These are phyloP conservation scores for Cardiocondyla obscurior DNA, from an alignment of 1,140 invertebrate genomes.

Conservation along the genomic window DNA sequence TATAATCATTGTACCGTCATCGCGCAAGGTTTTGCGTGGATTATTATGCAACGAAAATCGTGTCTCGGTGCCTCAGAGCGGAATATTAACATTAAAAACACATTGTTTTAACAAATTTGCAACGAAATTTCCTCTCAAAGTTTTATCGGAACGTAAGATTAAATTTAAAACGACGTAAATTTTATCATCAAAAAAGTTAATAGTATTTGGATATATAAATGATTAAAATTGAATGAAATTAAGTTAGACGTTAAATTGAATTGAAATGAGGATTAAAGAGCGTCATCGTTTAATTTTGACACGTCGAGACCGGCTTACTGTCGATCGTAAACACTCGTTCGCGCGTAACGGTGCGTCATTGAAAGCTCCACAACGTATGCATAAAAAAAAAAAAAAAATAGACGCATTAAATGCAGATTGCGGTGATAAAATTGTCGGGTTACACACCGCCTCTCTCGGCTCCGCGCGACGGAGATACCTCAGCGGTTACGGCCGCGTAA, in stretches of 20 bases:
- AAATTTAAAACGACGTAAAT: background rate
- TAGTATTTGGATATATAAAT: too few relatives aligned
- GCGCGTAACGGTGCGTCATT: background rate
- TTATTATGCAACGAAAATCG: slow-evolving; percentile 10
- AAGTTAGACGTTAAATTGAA: too few relatives aligned
- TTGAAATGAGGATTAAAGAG: background rate
- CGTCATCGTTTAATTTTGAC: background rate
- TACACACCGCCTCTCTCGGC: background rate
- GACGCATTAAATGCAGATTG: slow-evolving; percentile 48
- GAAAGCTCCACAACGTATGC: background rate
- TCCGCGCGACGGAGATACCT: background rate
- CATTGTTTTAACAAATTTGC: background rate
- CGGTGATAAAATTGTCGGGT: slow-evolving; percentile 9
- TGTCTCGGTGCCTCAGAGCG: background rate
- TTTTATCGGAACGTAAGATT: background rate
- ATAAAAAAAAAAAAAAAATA: too few relatives aligned
- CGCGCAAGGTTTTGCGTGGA: background rate
- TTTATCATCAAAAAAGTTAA: background rate
- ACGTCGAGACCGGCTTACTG: background rate
- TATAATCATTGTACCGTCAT: slow-evolving; percentile 7
- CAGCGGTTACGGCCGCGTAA: slow-evolving; percentile 51
- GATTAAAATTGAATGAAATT: too few relatives aligned
- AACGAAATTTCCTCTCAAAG: background rate
- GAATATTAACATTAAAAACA: background rate
- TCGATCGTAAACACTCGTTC: background rate